Evolutionary conservation across 2,113 vertebrate species (phyloP).

Genomic region (Callochromis pleurospilus): DNA sequence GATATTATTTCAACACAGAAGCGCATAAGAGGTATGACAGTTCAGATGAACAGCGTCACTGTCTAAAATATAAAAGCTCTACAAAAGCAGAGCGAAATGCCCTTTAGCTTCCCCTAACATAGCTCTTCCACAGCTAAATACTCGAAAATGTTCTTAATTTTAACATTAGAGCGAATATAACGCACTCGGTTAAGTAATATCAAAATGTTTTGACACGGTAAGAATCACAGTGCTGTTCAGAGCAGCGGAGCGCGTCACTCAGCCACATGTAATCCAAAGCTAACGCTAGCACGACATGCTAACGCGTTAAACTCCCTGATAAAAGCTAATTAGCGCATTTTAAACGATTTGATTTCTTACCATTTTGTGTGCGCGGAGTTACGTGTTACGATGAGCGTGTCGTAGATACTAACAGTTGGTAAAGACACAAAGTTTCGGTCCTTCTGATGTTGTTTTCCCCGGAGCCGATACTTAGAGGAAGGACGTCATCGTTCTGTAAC

Average conservation of each 20-base stretch:
- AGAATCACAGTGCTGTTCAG: neutral
- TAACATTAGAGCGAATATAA: neutral
- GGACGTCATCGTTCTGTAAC: neutral
- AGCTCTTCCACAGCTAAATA: neutral
- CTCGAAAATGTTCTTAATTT: neutral
- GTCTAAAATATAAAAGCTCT: neutral
- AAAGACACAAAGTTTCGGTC: neutral
- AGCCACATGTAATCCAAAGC: slow-evolving; percentile 41
- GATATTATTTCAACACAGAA: neutral
- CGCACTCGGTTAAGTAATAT: neutral
- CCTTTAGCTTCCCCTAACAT: no score
- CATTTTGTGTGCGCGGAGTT: slow-evolving; percentile 53
- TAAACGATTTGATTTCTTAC: slow-evolving; percentile 26
- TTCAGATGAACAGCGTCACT: neutral
- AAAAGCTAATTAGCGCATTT: neutral
- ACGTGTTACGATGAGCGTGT: neutral
- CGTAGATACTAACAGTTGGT: neutral
- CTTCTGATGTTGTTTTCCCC: slow-evolving; percentile 58
- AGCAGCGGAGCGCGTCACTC: neutral
- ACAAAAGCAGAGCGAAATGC: neutral
- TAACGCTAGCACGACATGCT: slow-evolving; percentile 37
- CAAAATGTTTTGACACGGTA: neutral
- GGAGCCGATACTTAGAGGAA: slow-evolving; percentile 60
- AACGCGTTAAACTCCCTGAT: neutral
- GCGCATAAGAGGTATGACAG: neutral